Base-by-base conservation (phyloP, 2,888 invertebrate genomes). In the Vannuccia rotundouncinata region DNA sequence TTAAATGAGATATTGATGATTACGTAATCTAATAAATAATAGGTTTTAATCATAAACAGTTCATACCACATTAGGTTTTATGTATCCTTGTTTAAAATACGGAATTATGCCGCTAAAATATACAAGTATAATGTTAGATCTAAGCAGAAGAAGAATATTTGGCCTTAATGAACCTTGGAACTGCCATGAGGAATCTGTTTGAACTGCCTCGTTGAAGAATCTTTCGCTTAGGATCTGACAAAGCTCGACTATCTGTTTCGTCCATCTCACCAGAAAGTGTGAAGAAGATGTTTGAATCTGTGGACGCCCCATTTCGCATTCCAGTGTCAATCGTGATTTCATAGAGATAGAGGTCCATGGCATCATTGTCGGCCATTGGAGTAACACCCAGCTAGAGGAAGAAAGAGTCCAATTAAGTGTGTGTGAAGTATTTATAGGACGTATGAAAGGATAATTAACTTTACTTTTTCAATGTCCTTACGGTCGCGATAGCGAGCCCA, bases 251-350 rank as follows among this genome's bases (percentile, higher is more conserved):
- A 59, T 87, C 87, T 0, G 89, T 89, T 81, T 89, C 88, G 77
- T 88, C 89, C 31, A 86, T 85, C 74, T 89, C 89, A 25, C 89
- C 89, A 66, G 87, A 87, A 28, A 89, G 82, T 22, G 89, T 87
- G 80, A 89, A 86, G 82, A 85, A 85, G 83, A 88, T 88, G 84
- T 86, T 86, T 0, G 88, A 88, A 30, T 86, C 85, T 25, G 87
- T 88, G 25, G 86, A 87, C 31, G 87, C 86, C 81, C 85, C 85
- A 75, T 84, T 82, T 17, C 87, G 83, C 83, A 86, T 84, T 0
- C 89, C 89, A 1, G 89, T 89, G 30, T 84, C 85, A 0, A 89
- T 87, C 10, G 86, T 84, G 22, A 89, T 85, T 82, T 89, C 89
- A 83, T 89, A 89, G 45, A 88, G 85, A 83, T 89, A 89, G 82